These are phyloP conservation scores for Hymenochirus boettgeri DNA, from an alignment of 2,113 vertebrate genomes.

Conservation along the genomic window DNA sequence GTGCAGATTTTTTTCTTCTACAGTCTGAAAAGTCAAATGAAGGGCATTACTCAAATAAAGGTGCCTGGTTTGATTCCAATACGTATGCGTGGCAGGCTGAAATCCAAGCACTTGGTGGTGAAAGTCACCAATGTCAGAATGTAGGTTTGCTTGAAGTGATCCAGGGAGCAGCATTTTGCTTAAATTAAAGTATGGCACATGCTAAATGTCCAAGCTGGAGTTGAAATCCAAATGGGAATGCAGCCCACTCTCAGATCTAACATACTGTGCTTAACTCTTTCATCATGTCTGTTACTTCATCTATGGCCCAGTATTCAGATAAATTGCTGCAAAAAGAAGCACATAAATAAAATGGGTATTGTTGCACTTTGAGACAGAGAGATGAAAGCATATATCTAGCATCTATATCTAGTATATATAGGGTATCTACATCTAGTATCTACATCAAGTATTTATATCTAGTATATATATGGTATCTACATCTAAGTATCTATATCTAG, in stretches of 20 bases:
- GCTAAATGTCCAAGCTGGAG: constrained; percentile 37
- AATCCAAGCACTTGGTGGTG: constrained; percentile 38
- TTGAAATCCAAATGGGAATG: constrained; percentile 31
- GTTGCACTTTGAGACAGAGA: no score
- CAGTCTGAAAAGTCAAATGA: constrained; percentile 38
- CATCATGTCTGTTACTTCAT: no score
- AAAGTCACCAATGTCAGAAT: constrained; percentile 39
- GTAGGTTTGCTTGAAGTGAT: constrained; percentile 30
- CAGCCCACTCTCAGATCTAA: constrained; percentile 31
- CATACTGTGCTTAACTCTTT: constrained; percentile 19
- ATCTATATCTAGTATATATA: no score
- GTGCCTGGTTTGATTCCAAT: constrained; percentile 38
- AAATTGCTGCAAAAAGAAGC: no score
- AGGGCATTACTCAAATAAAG: constrained; percentile 38
- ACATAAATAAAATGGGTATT: no score
- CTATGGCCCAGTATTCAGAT: no score
- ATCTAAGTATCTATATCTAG: no score
- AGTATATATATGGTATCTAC: no score
- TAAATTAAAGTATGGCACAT: constrained; percentile 41
- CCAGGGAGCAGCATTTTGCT: constrained; percentile 38
- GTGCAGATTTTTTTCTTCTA: no score
- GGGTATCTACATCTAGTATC: no score
- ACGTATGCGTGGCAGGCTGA: constrained; percentile 31
- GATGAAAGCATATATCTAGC: no score
- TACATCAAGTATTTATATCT: no score